A percentile compares a stretch with the other conserved stretches of the same genome.
phyloP scores from a whole-genome alignment of 1,140 invertebrate species.

The Lordiphosa clarofinis region DNA sequence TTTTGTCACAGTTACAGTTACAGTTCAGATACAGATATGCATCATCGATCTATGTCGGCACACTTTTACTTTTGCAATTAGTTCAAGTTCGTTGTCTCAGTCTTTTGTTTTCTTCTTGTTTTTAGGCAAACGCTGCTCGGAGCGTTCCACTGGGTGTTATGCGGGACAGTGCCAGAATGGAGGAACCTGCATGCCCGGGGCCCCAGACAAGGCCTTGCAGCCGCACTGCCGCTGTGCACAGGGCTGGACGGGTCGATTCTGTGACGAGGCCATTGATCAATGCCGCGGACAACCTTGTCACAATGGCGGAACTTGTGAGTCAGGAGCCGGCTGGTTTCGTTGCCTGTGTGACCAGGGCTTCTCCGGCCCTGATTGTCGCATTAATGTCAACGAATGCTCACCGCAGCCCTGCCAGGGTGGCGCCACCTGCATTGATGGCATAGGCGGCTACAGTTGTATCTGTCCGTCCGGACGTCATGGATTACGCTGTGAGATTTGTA shows the following conservation, averaged over 20 bases:
- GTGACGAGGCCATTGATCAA: slow-evolving; percentile 74
- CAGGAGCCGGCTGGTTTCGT: slow-evolving; percentile 88
- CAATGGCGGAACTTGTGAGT: slow-evolving; percentile 89
- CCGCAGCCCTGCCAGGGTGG: slow-evolving; percentile 91
- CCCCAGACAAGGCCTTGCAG: slow-evolving; percentile 61
- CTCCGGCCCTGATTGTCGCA: slow-evolving; percentile 87
- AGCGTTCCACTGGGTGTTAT: slow-evolving; percentile 73
- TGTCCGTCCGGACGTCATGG: slow-evolving; percentile 90
- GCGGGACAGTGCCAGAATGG: slow-evolving; percentile 84
- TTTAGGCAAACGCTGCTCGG: slow-evolving; percentile 74
- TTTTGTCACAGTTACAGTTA: slow-evolving; percentile 56
- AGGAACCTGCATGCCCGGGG: slow-evolving; percentile 84
- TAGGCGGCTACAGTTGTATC: slow-evolving; percentile 88
- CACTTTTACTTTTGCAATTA: slow-evolving; percentile 72
- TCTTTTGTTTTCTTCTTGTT: slow-evolving; percentile 40
- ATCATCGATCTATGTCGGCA: slow-evolving; percentile 65
- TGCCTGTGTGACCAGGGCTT: slow-evolving; percentile 91
- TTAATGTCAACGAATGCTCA: slow-evolving; percentile 89
- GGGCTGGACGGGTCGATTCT: slow-evolving; percentile 76
- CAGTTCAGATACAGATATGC: slow-evolving; percentile 27
- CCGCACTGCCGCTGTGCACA: slow-evolving; percentile 68
- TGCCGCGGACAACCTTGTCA: slow-evolving; percentile 83
- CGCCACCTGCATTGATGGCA: slow-evolving; percentile 89
- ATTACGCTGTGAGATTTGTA: slow-evolving; percentile 83
- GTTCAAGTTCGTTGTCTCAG: slow-evolving; percentile 61